Evolutionary conservation across 2,797 vertebrate genomes (phyloP).

Genomic region (Leptodactylus fallax): DNA sequence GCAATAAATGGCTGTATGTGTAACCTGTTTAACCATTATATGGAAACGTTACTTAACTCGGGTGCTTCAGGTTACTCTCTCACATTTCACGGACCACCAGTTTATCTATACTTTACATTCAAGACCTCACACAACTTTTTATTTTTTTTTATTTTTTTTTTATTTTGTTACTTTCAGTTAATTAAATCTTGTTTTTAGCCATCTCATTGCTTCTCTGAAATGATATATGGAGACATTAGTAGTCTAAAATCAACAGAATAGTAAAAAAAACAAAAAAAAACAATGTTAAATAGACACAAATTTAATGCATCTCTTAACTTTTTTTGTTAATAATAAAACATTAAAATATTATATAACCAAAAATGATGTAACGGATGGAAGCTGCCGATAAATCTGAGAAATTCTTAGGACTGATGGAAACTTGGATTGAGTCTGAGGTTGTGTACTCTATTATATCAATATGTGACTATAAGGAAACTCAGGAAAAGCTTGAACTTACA

Average conservation of each 20-base stretch:
- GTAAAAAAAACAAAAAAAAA: neutral
- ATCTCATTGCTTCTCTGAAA: slow-evolving; percentile 5
- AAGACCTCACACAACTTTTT: slow-evolving; percentile 20
- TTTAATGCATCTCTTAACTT: neutral
- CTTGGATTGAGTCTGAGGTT: neutral
- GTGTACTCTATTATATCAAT: neutral
- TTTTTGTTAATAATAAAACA: neutral
- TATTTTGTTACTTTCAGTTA: neutral
- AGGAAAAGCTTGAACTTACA: slow-evolving; percentile 33
- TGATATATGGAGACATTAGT: neutral
- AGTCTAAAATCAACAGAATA: neutral
- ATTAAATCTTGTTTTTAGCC: neutral
- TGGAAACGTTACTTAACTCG: neutral
- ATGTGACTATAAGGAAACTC: slow-evolving; percentile 36
- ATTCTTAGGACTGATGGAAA: slow-evolving; percentile 1
- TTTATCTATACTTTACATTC: slow-evolving; percentile 3
- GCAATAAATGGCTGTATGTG: slow-evolving; percentile 39
- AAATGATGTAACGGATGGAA: neutral
- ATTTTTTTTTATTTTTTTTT: neutral
- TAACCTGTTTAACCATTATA: slow-evolving; percentile 35
- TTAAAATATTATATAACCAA: neutral
- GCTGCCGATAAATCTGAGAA: neutral
- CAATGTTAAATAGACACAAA: neutral
- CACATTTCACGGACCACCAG: slow-evolving; percentile 5
- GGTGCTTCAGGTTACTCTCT: slow-evolving; percentile 39